phyloP scores from a whole-genome alignment of 2,888 invertebrate species.

The Creontiades dilutus region DNA sequence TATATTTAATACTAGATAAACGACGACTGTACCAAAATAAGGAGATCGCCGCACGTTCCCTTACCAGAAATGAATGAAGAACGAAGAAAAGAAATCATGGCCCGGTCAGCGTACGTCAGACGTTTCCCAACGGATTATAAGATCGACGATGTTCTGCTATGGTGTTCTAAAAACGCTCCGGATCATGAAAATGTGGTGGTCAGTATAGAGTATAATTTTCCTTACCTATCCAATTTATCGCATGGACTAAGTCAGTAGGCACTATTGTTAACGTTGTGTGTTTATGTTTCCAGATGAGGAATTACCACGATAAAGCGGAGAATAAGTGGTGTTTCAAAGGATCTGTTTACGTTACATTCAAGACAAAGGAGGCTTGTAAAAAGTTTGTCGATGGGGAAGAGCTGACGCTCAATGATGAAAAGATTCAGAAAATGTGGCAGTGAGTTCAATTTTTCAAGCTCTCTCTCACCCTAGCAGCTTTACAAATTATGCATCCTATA shows the following conservation, averaged over 20 bases:
- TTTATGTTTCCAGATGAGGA: slow-evolving; percentile 78
- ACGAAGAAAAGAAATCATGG: slow-evolving; percentile 86
- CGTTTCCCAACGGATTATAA: slow-evolving; percentile 86
- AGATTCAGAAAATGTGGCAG: slow-evolving; percentile 86
- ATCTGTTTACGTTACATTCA: slow-evolving; percentile 94
- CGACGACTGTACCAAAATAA: slow-evolving; percentile 85
- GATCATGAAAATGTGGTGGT: slow-evolving; percentile 78
- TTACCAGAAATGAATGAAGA: slow-evolving; percentile 92
- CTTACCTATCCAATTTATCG: no score
- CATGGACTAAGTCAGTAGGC: not conserved
- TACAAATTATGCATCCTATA: no score
- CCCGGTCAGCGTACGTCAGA: slow-evolving; percentile 92
- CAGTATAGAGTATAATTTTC: slow-evolving; percentile 75
- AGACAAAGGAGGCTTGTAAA: slow-evolving; percentile 88
- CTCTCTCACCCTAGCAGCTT: no score
- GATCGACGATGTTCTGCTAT: slow-evolving; percentile 86
- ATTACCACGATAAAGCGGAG: slow-evolving; percentile 82
- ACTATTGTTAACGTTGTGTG: not conserved
- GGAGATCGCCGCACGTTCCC: slow-evolving; percentile 86
- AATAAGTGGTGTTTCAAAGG: slow-evolving; percentile 90
- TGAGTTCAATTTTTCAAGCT: slow-evolving; percentile 77
- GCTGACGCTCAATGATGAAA: slow-evolving; percentile 84
- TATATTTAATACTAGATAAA: slow-evolving; percentile 80
- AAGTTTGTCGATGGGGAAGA: slow-evolving; percentile 86
- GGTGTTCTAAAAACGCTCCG: slow-evolving; percentile 85